Conservation (phyloP, 2,113 vertebrate species). For the Serranochromis macrocephalus region DNA sequence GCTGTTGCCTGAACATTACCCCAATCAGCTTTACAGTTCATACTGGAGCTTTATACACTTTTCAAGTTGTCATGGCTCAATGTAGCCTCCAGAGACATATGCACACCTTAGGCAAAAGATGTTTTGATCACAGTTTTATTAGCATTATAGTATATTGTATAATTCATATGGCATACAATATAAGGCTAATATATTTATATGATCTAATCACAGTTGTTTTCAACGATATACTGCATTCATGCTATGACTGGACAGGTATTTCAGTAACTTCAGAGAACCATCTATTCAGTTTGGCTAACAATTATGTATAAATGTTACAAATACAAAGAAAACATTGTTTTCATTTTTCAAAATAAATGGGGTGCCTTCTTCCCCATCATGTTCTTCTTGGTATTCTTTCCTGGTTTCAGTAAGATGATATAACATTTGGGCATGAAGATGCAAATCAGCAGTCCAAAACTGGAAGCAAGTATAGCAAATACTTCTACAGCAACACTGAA, state of each 20-base stretch:
- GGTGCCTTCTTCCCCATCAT: constrained; percentile 52
- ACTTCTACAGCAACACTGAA: constrained; percentile 73
- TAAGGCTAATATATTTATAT: neutral
- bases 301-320: neutral
- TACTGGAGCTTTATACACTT: constrained; percentile 24
- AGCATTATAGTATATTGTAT: neutral
- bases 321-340: neutral
- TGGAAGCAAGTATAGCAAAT: constrained; percentile 73
- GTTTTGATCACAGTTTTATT: neutral
- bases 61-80: neutral
- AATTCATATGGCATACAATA: neutral
- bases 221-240: neutral
- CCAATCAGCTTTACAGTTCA: neutral
- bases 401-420: constrained; percentile 63
- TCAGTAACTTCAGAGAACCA: neutral
- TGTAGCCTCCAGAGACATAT: constrained; percentile 17
- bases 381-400: constrained; percentile 63
- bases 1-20: neutral
- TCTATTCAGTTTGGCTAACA: neutral
- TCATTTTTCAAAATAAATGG: neutral
- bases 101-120: neutral
- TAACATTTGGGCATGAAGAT: constrained; percentile 73
- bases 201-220: neutral
- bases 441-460: constrained; percentile 64
- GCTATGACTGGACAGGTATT: neutral